Percentiles rank a stretch among this genome's conserved stretches.
Evolutionary conservation across 1,140 invertebrate species (phyloP).

Genomic region (Araneus ventricosus): DNA sequence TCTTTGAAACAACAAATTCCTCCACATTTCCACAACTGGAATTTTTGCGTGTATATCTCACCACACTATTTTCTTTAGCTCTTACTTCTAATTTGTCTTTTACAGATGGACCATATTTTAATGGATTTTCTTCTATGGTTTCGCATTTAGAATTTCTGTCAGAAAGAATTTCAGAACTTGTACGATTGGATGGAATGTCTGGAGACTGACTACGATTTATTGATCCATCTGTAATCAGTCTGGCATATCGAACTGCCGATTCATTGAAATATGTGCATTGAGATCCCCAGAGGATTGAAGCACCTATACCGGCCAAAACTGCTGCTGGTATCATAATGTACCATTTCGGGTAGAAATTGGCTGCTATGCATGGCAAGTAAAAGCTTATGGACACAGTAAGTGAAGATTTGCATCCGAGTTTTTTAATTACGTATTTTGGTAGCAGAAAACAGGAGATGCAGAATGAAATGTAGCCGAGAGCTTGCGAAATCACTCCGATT

Average conservation of each 20-base stretch:
- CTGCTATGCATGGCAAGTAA: constrained; percentile 4
- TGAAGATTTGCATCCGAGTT: constrained; percentile 18
- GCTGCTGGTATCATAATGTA: background rate
- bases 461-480: background rate
- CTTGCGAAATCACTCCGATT: background rate
- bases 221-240: too few species aligned
- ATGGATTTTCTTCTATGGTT: background rate
- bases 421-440: constrained; percentile 51
- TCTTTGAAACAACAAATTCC: background rate
- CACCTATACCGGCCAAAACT: background rate
- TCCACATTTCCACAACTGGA: background rate
- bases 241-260: background rate
- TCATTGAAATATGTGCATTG: constrained; percentile 62
- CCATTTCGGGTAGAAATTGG: constrained; percentile 58
- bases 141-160: background rate
- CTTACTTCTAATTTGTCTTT: background rate
- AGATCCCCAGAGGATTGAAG: constrained; percentile 17
- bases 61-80: background rate
- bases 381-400: background rate
- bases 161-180: background rate
- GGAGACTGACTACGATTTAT: background rate
- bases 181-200: background rate
- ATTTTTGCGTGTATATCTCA: background rate
- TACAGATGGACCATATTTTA: too few species aligned
- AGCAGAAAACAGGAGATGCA: constrained; percentile 14